phyloP scores from a whole-genome alignment of 2,113 vertebrate genomes.

The Perca schrenkii region DNA sequence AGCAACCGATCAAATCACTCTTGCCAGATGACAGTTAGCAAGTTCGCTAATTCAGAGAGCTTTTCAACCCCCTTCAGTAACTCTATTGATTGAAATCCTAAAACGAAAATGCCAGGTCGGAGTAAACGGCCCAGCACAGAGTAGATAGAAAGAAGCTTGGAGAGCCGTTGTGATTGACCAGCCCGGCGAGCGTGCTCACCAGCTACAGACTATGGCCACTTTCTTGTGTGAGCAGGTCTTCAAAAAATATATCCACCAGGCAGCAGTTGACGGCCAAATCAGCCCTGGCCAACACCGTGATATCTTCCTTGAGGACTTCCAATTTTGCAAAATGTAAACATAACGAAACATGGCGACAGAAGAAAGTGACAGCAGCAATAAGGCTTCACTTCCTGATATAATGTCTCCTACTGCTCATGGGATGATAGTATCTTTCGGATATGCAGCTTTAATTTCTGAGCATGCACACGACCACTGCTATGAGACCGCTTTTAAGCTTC shows the following conservation, averaged over 20 bases:
- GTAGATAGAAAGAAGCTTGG: neutral
- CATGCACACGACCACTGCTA: too few species aligned
- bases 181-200: neutral
- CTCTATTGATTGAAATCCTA: constrained; percentile 7
- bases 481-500: neutral
- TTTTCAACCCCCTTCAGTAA: neutral
- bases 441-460: neutral
- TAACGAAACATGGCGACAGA: neutral
- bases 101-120: neutral
- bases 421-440: neutral
- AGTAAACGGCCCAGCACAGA: neutral
- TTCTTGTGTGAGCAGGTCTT: neutral
- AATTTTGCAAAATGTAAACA: neutral
- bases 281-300: neutral
- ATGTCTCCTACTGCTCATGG: neutral
- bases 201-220: neutral
- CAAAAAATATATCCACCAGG: neutral
- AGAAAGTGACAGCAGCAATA: neutral
- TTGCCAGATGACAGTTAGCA: neutral
- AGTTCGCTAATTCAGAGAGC: neutral
- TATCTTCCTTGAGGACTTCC: neutral
- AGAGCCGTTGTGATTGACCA: neutral
- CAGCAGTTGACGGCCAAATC: neutral
- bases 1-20: neutral
- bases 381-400: neutral